phyloP scores from a whole-genome alignment of 2,888 invertebrate genomes.

The Amphiduros pacificus region DNA sequence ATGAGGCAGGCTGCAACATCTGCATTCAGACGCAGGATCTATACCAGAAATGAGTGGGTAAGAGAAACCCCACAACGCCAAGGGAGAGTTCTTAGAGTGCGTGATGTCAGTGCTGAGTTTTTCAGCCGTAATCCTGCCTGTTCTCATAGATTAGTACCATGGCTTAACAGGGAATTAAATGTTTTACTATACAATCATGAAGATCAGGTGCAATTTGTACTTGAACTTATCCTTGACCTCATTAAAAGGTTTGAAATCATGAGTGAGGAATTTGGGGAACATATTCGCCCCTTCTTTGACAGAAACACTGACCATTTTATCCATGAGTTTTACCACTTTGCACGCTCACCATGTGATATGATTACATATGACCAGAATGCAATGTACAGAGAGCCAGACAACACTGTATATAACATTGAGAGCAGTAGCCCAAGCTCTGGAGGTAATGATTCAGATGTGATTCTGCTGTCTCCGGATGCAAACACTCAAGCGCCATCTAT shows the following conservation, averaged over 20 bases:
- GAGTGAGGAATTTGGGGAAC: constrained; percentile 69
- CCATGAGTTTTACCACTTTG: constrained; percentile 85
- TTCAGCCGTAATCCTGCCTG: constrained; percentile 71
- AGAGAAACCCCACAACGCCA: constrained; percentile 70
- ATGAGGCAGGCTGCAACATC: constrained; percentile 48
- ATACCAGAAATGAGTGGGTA: constrained; percentile 79
- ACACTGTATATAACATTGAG: neutral
- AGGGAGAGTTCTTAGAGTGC: constrained; percentile 19
- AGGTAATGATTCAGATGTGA: constrained; percentile 2
- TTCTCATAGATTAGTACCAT: constrained; percentile 80
- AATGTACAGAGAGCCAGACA: constrained; percentile 42
- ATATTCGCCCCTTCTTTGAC: constrained; percentile 72
- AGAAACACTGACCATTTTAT: constrained; percentile 81
- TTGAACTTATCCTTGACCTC: constrained; percentile 71
- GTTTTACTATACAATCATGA: constrained; percentile 66
- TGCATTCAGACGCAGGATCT: constrained; percentile 70
- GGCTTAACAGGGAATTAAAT: constrained; percentile 84
- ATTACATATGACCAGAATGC: constrained; percentile 65
- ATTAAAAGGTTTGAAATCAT: constrained; percentile 61
- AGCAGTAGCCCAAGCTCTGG: neutral
- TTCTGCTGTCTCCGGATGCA: neutral
- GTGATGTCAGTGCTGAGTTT: constrained; percentile 51
- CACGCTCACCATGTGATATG: constrained; percentile 84
- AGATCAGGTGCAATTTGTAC: constrained; percentile 63
- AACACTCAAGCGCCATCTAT: too few species aligned